A percentile compares a stretch with the other conserved stretches of the same genome.
Evolutionary conservation across 2,888 invertebrate species (phyloP).

Genomic region (Drosophila paracracens): DNA sequence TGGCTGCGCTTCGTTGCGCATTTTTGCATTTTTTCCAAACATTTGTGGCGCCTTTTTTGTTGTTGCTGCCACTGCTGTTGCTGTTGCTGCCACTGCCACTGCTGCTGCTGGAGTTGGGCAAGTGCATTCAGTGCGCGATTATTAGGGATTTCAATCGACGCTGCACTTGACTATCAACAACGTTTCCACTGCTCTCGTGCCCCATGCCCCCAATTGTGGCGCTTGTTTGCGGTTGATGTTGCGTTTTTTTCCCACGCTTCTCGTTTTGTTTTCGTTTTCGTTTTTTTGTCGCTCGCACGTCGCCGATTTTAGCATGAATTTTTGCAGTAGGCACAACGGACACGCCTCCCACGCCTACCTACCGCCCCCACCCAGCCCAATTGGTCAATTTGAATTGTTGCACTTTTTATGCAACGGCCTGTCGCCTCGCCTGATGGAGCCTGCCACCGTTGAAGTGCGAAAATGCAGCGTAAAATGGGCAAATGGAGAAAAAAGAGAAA

Average conservation of each 20-base stretch:
- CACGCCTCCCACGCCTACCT: conserved; percentile 1
- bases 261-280: conserved; percentile 34
- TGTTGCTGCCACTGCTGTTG: neutral
- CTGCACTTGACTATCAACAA: conserved; percentile 58
- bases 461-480: conserved; percentile 68
- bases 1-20: conserved; percentile 63
- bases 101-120: conserved; percentile 31
- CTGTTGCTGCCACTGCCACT: neutral
- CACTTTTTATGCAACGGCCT: conserved; percentile 75
- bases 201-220: conserved; percentile 14
- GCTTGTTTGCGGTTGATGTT: conserved; percentile 75
- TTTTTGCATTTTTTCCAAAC: conserved; percentile 73
- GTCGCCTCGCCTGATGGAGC: conserved; percentile 46
- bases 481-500: conserved; percentile 20
- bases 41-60: conserved; percentile 37
- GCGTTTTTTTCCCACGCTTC: conserved; percentile 60
- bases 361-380: neutral
- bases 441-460: conserved; percentile 71
- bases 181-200: neutral
- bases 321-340: conserved; percentile 65
- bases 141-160: conserved; percentile 79
- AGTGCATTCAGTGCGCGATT: conserved; percentile 73
- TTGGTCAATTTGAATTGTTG: conserved; percentile 78
- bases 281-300: conserved; percentile 38
- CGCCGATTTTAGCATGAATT: conserved; percentile 76